Conservation (phyloP, 2,797 vertebrate genomes). For the Octomys mimax region DNA sequence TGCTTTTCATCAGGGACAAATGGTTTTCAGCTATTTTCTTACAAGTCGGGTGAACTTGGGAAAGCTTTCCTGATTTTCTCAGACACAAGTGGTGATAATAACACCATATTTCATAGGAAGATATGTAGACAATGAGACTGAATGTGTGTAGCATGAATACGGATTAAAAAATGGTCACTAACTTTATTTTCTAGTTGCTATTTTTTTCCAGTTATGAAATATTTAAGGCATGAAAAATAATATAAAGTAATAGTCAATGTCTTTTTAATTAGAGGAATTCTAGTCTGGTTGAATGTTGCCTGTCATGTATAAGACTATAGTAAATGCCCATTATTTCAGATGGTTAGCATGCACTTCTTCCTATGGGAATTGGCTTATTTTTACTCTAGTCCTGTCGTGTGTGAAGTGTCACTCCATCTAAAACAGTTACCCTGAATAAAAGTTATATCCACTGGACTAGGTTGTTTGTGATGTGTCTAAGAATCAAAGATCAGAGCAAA, state of each 20-base stretch:
- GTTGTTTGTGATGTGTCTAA: conserved; percentile 33
- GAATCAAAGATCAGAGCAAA: conserved; percentile 35
- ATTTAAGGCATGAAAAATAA: conserved; percentile 7
- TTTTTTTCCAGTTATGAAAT: background rate
- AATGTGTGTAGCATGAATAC: background rate
- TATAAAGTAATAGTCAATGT: conserved; percentile 46
- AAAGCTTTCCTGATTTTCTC: background rate
- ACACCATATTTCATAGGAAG: background rate
- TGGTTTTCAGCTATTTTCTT: background rate
- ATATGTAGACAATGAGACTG: background rate
- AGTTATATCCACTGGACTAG: background rate
- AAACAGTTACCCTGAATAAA: conserved; percentile 19
- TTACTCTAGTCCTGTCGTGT: background rate
- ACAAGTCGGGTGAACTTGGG: background rate
- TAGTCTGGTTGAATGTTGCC: conserved; percentile 44
- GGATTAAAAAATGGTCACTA: background rate
- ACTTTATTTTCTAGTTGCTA: background rate
- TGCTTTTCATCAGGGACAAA: background rate
- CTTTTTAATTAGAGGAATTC: conserved; percentile 36
- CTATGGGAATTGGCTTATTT: conserved; percentile 14
- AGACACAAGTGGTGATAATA: background rate
- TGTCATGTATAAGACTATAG: background rate
- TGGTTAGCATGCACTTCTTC: background rate
- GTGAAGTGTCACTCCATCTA: background rate
- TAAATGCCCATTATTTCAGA: background rate